Evolutionary conservation across 1,140 invertebrate species (phyloP).

Genomic region (Drosophila melanica): DNA sequence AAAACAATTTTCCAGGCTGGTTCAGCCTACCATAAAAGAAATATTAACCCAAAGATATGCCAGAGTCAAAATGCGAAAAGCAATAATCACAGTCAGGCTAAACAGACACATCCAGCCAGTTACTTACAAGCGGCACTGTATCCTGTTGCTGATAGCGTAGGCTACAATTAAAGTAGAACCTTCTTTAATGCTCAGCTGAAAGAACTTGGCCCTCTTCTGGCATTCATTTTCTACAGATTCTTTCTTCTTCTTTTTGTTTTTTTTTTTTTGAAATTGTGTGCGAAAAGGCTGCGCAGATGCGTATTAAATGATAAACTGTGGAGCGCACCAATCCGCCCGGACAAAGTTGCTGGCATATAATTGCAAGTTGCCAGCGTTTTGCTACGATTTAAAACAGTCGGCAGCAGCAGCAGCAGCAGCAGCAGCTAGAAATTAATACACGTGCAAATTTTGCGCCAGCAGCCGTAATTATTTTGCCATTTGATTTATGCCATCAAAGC

Average conservation of each 20-base stretch:
- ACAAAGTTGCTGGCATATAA: conserved; percentile 56
- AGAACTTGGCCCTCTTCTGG: conserved; percentile 5
- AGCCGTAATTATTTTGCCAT: conserved; percentile 77
- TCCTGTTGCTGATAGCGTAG: conserved; percentile 68
- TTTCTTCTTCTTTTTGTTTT: no score
- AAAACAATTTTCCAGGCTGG: conserved; percentile 52
- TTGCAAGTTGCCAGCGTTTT: conserved; percentile 70
- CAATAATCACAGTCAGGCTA: conserved; percentile 69
- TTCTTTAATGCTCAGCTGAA: conserved; percentile 16
- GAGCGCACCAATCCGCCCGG: conserved; percentile 36
- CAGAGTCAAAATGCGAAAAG: conserved; percentile 41
- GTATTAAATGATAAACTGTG: conserved; percentile 74
- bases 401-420: conserved; percentile 38
- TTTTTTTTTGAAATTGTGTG: conserved; percentile 54
- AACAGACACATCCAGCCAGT: conserved; percentile 11
- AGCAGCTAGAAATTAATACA: conserved; percentile 65
- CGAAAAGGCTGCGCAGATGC: conserved; percentile 65
- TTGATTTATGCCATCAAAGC: conserved; percentile 77
- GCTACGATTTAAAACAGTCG: conserved; percentile 71
- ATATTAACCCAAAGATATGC: conserved; percentile 66
- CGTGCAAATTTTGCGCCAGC: conserved; percentile 71
- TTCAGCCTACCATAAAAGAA: conserved; percentile 55
- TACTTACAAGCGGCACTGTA: conserved; percentile 28
- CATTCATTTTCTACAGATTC: background rate
- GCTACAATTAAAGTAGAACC: conserved; percentile 64